These are phyloP conservation scores for Noturus placidus DNA, from an alignment of 2,113 vertebrate species.

Conservation along the genomic window DNA sequence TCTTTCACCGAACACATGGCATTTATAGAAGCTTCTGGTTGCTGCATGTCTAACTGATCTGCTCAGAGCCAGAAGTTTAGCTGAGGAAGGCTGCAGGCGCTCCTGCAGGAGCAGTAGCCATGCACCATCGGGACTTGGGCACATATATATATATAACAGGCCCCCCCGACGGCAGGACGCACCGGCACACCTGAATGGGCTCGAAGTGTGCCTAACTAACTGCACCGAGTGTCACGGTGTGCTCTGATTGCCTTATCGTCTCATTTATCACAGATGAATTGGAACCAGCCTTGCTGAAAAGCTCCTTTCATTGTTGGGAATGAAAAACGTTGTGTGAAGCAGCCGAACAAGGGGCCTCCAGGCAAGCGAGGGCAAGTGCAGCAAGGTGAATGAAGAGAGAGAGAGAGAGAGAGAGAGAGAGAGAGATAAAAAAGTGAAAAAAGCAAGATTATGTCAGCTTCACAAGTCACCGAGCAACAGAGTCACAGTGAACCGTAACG, in stretches of 20 bases:
- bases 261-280: slow-evolving; percentile 99
- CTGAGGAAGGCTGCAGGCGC: slow-evolving; percentile 49
- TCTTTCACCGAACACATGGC: background rate
- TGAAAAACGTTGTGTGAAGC: slow-evolving; percentile 75
- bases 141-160: slow-evolving; percentile 77
- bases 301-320: slow-evolving; percentile 83
- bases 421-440: slow-evolving; percentile 53
- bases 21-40: background rate
- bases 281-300: slow-evolving; percentile 98
- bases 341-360: slow-evolving; percentile 65
- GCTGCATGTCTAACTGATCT: background rate
- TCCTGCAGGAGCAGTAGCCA: slow-evolving; percentile 76
- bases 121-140: slow-evolving; percentile 73
- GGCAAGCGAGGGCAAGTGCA: slow-evolving; percentile 42
- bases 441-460: slow-evolving; percentile 57
- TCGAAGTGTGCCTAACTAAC: slow-evolving; percentile 87
- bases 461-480: slow-evolving; percentile 48
- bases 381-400: slow-evolving; percentile 37
- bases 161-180: slow-evolving; percentile 78
- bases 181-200: slow-evolving; percentile 86
- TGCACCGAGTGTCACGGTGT: slow-evolving; percentile 77
- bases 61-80: slow-evolving; percentile 17
- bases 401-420: slow-evolving; percentile 37
- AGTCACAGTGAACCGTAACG: slow-evolving; percentile 51
- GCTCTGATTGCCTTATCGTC: slow-evolving; percentile 99